Evolutionary conservation across 1,140 invertebrate species (phyloP), one percentile per base, ranked within the genome.

Genomic region (Dufourea novaeangliae): DNA sequence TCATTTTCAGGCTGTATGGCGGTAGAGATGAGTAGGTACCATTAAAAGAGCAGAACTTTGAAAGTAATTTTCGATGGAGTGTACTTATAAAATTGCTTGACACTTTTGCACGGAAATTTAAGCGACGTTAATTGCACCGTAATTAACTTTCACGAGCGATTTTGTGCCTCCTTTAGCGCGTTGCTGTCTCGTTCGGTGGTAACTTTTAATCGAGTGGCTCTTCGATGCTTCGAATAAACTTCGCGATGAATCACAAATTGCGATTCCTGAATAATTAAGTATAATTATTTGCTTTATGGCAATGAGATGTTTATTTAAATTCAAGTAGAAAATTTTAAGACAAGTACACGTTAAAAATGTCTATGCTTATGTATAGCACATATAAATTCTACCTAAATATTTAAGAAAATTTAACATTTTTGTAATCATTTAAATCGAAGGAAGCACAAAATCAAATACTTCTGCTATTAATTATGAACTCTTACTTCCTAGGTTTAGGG

Each of bases 11-110:
- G 8, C 10, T 14, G 5, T 25, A 46, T 1, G 3, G 46, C 46
- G 20, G 22, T 8, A 12, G 11, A 37, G 25, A 39, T 12, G 22
- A 67, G 17, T n/a, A n/a, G n/a, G n/a, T n/a, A 37, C 29, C 44
- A 25, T 64, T 29, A 52, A 6, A 37, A 39, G 0, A 39, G 14
- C 20, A 29, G 2, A 54, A 69, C 22, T 56, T 69, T 37, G 29
- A 6, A 27, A 56, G 34, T 27, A 69, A 56, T 69, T 69, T 69
- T 25, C 34, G 34, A n/a, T 56, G 34, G 34, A 39, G 50, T 17
- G 0, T 20, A 5, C 25, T 69, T 27, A 69, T 29, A 17, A 56
- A 69, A 69, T 66, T 69, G 52, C 6, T 39, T 27, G 32, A 56
- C 34, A 56, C 22, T 41, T 56, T 4, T 8, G 22, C n/a, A 27